Base-by-base conservation (phyloP, 2,888 invertebrate species). In the Phyllotreta striolata region DNA sequence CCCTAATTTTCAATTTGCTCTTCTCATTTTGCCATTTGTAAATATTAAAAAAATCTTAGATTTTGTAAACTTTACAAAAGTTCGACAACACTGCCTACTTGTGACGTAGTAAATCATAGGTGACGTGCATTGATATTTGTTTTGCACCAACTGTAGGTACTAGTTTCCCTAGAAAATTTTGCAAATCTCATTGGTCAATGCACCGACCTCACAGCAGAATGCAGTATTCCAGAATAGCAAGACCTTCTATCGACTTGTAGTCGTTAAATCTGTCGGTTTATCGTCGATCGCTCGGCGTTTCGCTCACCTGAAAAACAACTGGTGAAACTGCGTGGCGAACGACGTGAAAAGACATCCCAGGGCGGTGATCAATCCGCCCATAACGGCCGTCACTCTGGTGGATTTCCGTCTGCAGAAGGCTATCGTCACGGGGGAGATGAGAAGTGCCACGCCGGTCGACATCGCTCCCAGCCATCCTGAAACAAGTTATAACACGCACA, bases 341-440 rank as follows among this genome's bases (percentile, higher is more conserved):
- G 93, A 93, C 6, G 94, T 92, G 83, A 95, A 95, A 68, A 95
- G 89, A 77, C 92, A 93, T 55, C 93, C 95, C 12, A 95, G 86
- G 1, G 93, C 92, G 38, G 92, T 91, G 56, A 94, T 89, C 68
- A 95, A 86, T 6, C 94, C 94, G 55, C 94, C 94, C 76, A 94
- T 89, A 55, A 95, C 93, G 2, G 93, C 94, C 7, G 93, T 91
- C 69, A 94, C 88, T 64, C 94, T 87, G n/a, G 93, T 93, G 49
- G 92, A 92, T 84, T 93, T 93, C 78, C 92, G 86, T 68, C 92
- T 87, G 80, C 94, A 93, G 77, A 94, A 87, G 43, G 92, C 92
- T 73, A 93, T 91, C 44, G 93, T 91, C 70, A 94, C 87, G 0
- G 94, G 93, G 0, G 93, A 92, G 71, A 94, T 84, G 64, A 94